Evolutionary conservation across 2,797 vertebrate genomes (phyloP).

Genomic region (Anguilla pacifica): DNA sequence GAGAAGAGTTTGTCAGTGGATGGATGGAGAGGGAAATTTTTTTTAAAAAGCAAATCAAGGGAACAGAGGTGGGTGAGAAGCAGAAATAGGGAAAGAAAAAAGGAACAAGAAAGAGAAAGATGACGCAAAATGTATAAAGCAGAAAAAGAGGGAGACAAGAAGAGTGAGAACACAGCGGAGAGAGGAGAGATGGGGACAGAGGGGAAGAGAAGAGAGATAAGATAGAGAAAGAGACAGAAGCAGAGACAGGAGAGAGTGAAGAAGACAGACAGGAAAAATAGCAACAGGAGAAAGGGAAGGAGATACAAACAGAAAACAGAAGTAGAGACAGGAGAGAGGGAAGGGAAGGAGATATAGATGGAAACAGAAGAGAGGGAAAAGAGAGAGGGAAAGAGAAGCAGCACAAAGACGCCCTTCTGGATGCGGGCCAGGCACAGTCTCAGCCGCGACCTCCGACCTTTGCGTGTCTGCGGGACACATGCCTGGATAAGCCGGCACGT

Average conservation of each 20-base stretch:
- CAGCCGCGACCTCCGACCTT: not conserved
- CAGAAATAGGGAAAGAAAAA: slow-evolving; percentile 9
- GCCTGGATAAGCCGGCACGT: not conserved
- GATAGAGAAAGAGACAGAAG: slow-evolving; percentile 22
- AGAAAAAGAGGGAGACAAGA: not conserved
- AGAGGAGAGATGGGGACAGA: not conserved
- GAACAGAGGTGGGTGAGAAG: not conserved
- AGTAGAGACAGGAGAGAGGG: not conserved
- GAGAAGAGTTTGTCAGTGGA: not conserved
- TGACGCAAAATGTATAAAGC: not conserved
- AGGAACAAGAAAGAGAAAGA: not conserved
- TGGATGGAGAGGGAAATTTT: not conserved
- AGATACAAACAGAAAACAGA: slow-evolving; percentile 48
- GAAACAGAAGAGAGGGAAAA: not conserved
- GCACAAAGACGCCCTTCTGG: slow-evolving; percentile 22
- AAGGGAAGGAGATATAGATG: not conserved
- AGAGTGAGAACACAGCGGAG: not conserved
- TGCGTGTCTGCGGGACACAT: not conserved
- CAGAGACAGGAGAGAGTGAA: not conserved
- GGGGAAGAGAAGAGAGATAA: slow-evolving; percentile 28
- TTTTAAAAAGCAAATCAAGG: not conserved
- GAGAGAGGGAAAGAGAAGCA: slow-evolving; percentile 39
- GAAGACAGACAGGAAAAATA: not conserved
- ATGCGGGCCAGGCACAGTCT: slow-evolving; percentile 37
- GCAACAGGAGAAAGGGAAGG: not conserved